Evolutionary conservation across 1,140 invertebrate species (phyloP).

Genomic region (Bombus haemorrhoidalis): DNA sequence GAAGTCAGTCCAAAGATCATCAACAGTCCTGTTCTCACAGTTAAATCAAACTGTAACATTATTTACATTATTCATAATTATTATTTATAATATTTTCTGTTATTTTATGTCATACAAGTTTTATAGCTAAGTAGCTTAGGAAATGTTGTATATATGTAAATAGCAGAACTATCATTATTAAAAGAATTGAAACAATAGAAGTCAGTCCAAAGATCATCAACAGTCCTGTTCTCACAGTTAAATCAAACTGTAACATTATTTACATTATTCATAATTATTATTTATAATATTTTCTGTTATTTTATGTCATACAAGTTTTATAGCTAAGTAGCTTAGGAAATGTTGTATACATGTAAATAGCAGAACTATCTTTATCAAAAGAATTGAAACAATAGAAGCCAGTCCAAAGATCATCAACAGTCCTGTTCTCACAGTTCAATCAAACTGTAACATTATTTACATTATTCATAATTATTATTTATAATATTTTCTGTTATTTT

Average conservation of each 20-base stretch:
- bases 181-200: slow-evolving; percentile 82
- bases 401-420: slow-evolving; percentile 82
- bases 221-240: slow-evolving; percentile 83
- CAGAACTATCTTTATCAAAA: slow-evolving; percentile 78
- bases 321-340: no score
- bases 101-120: no score
- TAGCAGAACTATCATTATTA: slow-evolving; percentile 77
- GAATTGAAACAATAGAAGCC: slow-evolving; percentile 83
- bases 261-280: not conserved
- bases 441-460: slow-evolving; percentile 80
- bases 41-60: slow-evolving; percentile 84
- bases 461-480: not conserved
- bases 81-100: no score
- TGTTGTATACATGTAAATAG: slow-evolving; percentile 69
- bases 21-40: slow-evolving; percentile 82
- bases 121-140: no score
- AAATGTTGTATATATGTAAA: slow-evolving; percentile 59
- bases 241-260: slow-evolving; percentile 83
- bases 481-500: not conserved
- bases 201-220: slow-evolving; percentile 82
- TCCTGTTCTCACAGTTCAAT: slow-evolving; percentile 84
- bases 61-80: not conserved
- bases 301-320: no score
- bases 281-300: no score
- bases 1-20: slow-evolving; percentile 82